Conservation (phyloP, 64 coral and sea anemone species). For the Astreopora myriophthalma region DNA sequence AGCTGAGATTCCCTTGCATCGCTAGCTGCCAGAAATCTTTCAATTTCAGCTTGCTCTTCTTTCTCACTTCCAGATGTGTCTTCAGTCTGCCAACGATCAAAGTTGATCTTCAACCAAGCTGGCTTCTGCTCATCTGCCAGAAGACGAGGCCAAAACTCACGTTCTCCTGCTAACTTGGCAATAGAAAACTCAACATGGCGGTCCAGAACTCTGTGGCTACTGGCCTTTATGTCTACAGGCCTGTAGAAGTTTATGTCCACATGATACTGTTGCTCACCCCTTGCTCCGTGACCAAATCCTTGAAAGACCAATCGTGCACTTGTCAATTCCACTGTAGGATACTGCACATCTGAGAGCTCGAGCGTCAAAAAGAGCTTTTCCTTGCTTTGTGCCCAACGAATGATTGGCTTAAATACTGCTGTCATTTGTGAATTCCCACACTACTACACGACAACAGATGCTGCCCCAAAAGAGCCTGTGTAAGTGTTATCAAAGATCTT, state of each 20-base stretch:
- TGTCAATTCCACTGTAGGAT: conserved; percentile 60
- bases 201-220: conserved; percentile 64
- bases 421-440: conserved; percentile 41
- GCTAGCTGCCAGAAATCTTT: conserved; percentile 66
- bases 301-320: conserved; percentile 62
- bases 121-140: conserved; percentile 81
- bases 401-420: conserved; percentile 53
- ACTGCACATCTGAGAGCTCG: conserved; percentile 71
- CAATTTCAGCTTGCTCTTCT: conserved; percentile 61
- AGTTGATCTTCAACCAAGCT: conserved; percentile 93
- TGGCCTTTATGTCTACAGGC: conserved; percentile 44
- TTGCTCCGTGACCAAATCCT: conserved; percentile 71
- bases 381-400: conserved; percentile 72
- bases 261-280: conserved; percentile 59
- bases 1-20: conserved; percentile 64
- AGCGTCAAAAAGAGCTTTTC: conserved; percentile 58
- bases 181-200: conserved; percentile 68
- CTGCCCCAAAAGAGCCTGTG: neutral
- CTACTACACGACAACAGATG: neutral
- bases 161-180: conserved; percentile 49
- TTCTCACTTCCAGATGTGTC: conserved; percentile 86
- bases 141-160: conserved; percentile 82
- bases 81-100: conserved; percentile 96
- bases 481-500: neutral
- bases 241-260: conserved; percentile 41